These are phyloP conservation scores for Tupaia tana DNA, from an alignment of 2,113 vertebrate species.

Conservation along the genomic window DNA sequence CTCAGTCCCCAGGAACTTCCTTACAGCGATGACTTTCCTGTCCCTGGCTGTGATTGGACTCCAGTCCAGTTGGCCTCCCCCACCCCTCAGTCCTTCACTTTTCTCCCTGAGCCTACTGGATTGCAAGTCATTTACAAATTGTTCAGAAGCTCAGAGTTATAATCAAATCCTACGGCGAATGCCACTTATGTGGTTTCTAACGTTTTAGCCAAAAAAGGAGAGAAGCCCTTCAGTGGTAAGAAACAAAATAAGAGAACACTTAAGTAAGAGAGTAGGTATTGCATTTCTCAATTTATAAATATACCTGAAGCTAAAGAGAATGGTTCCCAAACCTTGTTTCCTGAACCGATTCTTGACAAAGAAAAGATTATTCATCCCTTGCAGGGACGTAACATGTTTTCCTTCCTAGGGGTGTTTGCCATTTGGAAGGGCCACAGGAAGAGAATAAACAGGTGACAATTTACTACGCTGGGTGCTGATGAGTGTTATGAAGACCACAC, in stretches of 20 bases:
- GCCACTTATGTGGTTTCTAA: conserved; percentile 56
- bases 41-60: not conserved
- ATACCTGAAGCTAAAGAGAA: conserved; percentile 50
- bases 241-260: conserved; percentile 20
- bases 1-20: not conserved
- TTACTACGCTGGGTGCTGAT: not conserved
- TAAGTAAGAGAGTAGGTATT: not conserved
- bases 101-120: not conserved
- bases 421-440: conserved; percentile 38
- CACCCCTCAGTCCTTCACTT: not conserved
- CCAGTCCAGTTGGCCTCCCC: not conserved
- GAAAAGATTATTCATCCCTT: not conserved
- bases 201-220: conserved; percentile 51
- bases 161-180: conserved; percentile 46
- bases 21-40: not conserved
- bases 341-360: conserved; percentile 16
- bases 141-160: conserved; percentile 42
- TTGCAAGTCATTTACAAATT: conserved; percentile 49
- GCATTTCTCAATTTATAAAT: conserved; percentile 65
- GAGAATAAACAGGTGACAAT: not conserved
- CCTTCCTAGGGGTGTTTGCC: not conserved
- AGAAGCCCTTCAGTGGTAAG: conserved; percentile 48
- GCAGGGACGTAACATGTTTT: not conserved
- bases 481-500: not conserved
- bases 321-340: conserved; percentile 12